Base-by-base conservation (phyloP, 2,888 invertebrate genomes). In the Drosophila emarginata region DNA sequence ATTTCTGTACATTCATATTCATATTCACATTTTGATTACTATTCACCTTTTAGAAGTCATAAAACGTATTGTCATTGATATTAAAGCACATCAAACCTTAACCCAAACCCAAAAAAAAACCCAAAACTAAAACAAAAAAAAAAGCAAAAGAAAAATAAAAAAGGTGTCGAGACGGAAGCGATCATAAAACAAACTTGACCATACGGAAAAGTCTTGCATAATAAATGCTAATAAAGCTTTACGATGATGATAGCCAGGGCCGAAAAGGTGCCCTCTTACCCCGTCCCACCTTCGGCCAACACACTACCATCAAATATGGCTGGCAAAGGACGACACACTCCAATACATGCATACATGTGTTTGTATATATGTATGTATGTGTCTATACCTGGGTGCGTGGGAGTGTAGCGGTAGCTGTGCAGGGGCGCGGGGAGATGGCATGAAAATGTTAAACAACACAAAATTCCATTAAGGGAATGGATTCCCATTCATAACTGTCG, bases 181-280 rank as follows among this genome's bases (percentile, higher is more conserved):
- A 81, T 70, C 82, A 76, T 72, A 78, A 77, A 76, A 77, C 66
- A 71, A 71, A 71, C 71, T 71, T 71, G 69, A 65, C 64, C 64
- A 63, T 40, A 57, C 15, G 50, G 54, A 65, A 60, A 66, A 71
- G 71, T 71, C 74, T 76, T 89, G 84, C 81, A 89, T 89, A 89
- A 88, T 88, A 88, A 89, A 89, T 89, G 89, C 84, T 89, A 87
- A 89, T 88, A 89, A 82, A 84, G 79, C 80, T 89, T 89, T 83
- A 81, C 76, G 84, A 80, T 69, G 77, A 74, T 68, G 77, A 37
- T 52, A 26, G 37, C 7, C 52, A 50, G 32, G 53, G 56, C 53
- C 58, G 21, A 58, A 67, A 65, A 40, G 52, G 71, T 66, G 71
- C 45, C 18, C 45, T 23, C 4, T 23, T n/a, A n/a, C n/a, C 12